Base-by-base conservation (phyloP, 1,140 invertebrate species). In the Nephila pilipes region DNA sequence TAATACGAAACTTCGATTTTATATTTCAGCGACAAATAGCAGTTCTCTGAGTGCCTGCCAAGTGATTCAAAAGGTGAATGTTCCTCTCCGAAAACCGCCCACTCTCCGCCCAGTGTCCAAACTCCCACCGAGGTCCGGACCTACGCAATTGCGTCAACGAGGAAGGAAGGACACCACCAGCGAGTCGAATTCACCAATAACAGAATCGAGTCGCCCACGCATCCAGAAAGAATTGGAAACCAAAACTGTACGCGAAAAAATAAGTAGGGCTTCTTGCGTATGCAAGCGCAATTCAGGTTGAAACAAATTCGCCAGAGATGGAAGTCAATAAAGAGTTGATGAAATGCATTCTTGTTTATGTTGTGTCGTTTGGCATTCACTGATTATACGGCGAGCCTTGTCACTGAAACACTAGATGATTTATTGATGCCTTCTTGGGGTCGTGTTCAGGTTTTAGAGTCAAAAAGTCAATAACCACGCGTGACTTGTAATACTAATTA, bases 91-190 rank as follows among this genome's bases (percentile, higher is more conserved):
- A 80, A 29, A 18, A 20, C 80, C 58, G 58, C 85, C 85, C 54
- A 87, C 85, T 87, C 57, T 87, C 85, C 85, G 85, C 85, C 85
- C 85, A 58, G 29, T 87, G 54, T 87, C 85, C 85, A 87, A 87
- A 87, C 85, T 87, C 85, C 85, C 85, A 87, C 85, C 58, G 85
- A 63, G 29, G n/a, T 12, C 8, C 2, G 85, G 85, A 87, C 85
- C 85, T 87, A 87, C 85, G 58, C 85, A 87, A 10, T 22, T 87
- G 29, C 57, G 85, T 63, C 55, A 87, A 36, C 22, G 29, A 63
- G 58, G 55, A 60, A 60, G 58, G 85, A 87, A 87, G 85, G 85
- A 58, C 85, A 63, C 55, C 29, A 65, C 46, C 46, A 46, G 46
- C 46, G 46, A 46, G 46, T 10, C 46, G 29, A 36, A 16, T 87